Percentiles rank a stretch among this genome's conserved stretches.
Evolutionary conservation across 2,797 vertebrate genomes (phyloP).

Genomic region (Pitangus sulphuratus): DNA sequence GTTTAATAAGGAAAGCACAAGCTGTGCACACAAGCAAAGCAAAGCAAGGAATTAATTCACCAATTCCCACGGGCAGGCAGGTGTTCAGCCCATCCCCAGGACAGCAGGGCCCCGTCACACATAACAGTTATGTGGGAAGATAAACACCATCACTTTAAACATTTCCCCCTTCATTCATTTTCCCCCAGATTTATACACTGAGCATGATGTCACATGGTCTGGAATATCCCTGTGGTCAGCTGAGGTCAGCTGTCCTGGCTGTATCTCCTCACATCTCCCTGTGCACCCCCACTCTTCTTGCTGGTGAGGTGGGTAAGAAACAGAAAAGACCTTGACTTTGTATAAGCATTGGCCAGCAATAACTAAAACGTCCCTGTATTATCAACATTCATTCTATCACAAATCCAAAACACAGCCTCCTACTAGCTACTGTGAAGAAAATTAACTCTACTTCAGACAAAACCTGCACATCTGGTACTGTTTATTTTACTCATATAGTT

Average conservation of each 20-base stretch:
- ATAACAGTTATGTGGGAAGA: background rate
- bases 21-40: background rate
- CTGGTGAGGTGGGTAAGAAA: background rate
- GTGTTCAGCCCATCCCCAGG: background rate
- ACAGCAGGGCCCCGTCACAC: background rate
- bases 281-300: background rate
- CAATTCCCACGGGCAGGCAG: background rate
- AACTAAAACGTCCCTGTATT: background rate
- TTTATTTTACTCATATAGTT: background rate
- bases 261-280: background rate
- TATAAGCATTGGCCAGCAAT: background rate
- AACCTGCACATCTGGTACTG: background rate
- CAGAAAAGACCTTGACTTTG: background rate
- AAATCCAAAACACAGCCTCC: background rate
- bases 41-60: background rate
- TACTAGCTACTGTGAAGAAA: background rate
- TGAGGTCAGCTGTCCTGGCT: background rate
- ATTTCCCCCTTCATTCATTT: background rate
- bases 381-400: background rate
- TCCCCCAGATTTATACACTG: background rate
- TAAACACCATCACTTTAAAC: rapidly evolving
- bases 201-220: background rate
- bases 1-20: background rate
- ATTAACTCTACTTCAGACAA: background rate
- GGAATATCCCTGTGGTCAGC: background rate